These are phyloP conservation scores for Nudaria mundana DNA, from an alignment of 2,888 invertebrate genomes.

Conservation along the genomic window DNA sequence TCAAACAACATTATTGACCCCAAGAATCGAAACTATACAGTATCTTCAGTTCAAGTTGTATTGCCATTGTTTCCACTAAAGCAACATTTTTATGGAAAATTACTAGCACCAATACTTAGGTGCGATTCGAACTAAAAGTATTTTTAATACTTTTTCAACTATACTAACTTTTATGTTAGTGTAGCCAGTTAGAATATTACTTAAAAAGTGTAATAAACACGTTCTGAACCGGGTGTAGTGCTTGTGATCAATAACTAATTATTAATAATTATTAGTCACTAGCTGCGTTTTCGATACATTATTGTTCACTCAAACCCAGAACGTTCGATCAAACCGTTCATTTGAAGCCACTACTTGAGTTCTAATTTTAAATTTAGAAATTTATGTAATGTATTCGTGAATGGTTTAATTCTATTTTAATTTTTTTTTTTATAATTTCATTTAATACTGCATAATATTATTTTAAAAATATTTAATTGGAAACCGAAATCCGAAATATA, in stretches of 20 bases:
- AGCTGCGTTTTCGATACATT: constrained; percentile 1
- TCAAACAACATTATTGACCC: constrained; percentile 2
- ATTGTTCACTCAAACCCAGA: constrained; percentile 6
- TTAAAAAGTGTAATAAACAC: constrained; percentile 3
- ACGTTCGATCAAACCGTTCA: constrained; percentile 4
- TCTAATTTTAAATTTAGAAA: background rate
- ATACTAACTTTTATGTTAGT: constrained; percentile 26
- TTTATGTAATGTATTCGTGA: background rate
- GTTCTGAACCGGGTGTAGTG: constrained; percentile 4
- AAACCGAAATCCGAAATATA: background rate
- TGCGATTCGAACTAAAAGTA: constrained; percentile 25
- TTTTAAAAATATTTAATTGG: no score
- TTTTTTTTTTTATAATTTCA: no score
- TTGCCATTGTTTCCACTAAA: no score
- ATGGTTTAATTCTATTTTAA: background rate
- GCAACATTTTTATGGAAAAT: constrained; percentile 13
- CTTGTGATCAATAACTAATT: background rate
- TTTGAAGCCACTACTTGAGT: background rate
- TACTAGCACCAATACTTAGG: constrained; percentile 13
- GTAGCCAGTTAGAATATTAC: constrained; percentile 24
- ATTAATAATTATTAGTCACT: background rate
- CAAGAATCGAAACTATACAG: constrained; percentile 23
- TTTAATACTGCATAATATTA: no score
- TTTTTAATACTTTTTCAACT: constrained; percentile 16
- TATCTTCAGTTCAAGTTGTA: no score